Conservation (phyloP, 2,797 vertebrate genomes). For the Carduelis carduelis region DNA sequence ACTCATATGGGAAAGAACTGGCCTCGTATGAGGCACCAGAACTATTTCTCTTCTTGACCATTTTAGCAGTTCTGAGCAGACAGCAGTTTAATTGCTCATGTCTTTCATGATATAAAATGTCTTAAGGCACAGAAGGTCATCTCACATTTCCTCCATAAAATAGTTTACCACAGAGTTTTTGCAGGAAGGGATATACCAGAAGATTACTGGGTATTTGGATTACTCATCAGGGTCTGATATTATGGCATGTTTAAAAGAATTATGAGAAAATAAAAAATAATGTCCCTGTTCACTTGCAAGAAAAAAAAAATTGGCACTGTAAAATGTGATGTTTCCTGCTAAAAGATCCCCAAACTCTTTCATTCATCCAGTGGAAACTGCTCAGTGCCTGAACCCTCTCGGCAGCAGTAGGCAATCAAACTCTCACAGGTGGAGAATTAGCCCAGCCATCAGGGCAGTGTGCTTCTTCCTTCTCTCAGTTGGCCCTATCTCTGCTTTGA, state of each 20-base stretch:
- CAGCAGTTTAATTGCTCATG: not conserved
- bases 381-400: not conserved
- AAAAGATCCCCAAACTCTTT: not conserved
- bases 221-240: not conserved
- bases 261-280: not conserved
- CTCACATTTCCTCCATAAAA: not conserved
- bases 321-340: not conserved
- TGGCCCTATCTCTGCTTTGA: slow-evolving; percentile 10
- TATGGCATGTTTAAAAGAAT: not conserved
- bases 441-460: not conserved
- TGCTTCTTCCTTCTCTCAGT: not conserved
- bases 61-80: not conserved
- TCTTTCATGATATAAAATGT: not conserved
- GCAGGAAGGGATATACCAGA: not conserved
- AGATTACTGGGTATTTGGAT: not conserved
- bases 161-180: not conserved
- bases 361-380: not conserved
- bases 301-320: not conserved
- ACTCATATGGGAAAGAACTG: not conserved
- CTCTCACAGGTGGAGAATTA: not conserved
- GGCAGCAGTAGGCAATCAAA: not conserved
- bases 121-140: not conserved
- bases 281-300: not conserved
- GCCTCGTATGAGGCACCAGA: not conserved
- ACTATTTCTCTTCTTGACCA: not conserved